phyloP scores from a whole-genome alignment of 92 coral and sea anemone species.

The Hydrozoanthus gracilis region DNA sequence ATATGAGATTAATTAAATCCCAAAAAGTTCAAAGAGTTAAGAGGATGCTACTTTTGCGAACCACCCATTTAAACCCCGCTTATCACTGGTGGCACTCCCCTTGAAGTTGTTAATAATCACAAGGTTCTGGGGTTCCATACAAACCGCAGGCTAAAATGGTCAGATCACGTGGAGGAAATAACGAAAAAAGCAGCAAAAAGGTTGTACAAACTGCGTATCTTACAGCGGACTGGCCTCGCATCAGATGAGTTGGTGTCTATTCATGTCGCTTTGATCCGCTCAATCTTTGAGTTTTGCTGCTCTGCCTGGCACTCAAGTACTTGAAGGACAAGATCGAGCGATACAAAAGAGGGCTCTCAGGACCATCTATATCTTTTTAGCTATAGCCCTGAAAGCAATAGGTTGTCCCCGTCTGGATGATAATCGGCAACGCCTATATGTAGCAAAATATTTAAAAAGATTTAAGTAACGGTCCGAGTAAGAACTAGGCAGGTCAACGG shows the following conservation, averaged over 20 bases:
- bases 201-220: background rate
- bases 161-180: background rate
- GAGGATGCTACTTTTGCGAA: conserved; percentile 17
- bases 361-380: too few species aligned
- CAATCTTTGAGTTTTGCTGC: conserved; percentile 15
- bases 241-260: too few species aligned
- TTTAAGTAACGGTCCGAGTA: too few species aligned
- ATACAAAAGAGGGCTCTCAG: too few species aligned
- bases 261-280: too few species aligned
- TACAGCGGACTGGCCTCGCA: background rate
- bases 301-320: background rate
- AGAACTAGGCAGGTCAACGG: too few species aligned
- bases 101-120: background rate
- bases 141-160: background rate
- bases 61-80: background rate
- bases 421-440: too few species aligned
- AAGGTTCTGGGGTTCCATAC: background rate
- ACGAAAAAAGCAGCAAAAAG: background rate
- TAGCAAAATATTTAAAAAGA: too few species aligned
- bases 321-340: conserved; percentile 2
- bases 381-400: too few species aligned
- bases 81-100: background rate
- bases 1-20: conserved; percentile 59
- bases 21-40: conserved; percentile 38
- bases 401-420: too few species aligned